A percentile compares a stretch with the other conserved stretches of the same genome.
phyloP scores from a whole-genome alignment of 23 tunicate species.

The Aplidium turbinatum region DNA sequence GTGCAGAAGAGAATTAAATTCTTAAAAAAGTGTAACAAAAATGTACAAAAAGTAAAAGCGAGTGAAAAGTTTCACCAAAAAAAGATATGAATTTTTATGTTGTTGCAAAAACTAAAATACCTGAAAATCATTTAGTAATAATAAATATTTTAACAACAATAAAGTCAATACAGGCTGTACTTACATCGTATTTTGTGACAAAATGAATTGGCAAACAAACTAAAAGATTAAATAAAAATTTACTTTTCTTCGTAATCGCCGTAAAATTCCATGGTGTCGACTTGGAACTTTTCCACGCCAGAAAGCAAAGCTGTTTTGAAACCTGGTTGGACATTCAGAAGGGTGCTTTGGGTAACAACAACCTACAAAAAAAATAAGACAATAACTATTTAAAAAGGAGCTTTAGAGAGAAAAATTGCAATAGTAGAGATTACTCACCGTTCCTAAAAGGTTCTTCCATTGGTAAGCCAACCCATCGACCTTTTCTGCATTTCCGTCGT shows the following conservation, averaged over 20 bases:
- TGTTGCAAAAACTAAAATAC: no score
- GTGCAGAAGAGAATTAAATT: no score
- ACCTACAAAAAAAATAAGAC: conserved; percentile 41
- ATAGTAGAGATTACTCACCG: conserved; percentile 29
- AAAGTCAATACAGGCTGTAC: no score
- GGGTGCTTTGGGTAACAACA: conserved; percentile 73
- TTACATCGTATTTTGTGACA: no score
- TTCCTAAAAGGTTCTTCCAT: conserved; percentile 80
- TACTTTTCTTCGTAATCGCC: conserved; percentile 81
- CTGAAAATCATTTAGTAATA: no score
- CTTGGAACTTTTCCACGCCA: conserved; percentile 92
- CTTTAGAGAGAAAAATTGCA: not conserved
- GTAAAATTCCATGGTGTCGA: conserved; percentile 85
- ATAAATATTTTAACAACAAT: no score
- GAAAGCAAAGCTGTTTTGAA: conserved; percentile 76
- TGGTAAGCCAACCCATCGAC: conserved; percentile 94
- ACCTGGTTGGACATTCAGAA: conserved; percentile 87
- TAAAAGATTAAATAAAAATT: not conserved
- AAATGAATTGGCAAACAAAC: no score
- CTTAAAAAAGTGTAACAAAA: no score
- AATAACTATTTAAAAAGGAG: not conserved
- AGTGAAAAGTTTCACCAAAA: no score
- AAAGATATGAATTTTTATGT: no score
- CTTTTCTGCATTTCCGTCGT: conserved; percentile 93
- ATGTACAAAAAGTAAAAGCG: no score